Evolutionary conservation across 2,797 vertebrate genomes (phyloP), one percentile per base, ranked within the genome.

Genomic region (Notolabrus celidotus): DNA sequence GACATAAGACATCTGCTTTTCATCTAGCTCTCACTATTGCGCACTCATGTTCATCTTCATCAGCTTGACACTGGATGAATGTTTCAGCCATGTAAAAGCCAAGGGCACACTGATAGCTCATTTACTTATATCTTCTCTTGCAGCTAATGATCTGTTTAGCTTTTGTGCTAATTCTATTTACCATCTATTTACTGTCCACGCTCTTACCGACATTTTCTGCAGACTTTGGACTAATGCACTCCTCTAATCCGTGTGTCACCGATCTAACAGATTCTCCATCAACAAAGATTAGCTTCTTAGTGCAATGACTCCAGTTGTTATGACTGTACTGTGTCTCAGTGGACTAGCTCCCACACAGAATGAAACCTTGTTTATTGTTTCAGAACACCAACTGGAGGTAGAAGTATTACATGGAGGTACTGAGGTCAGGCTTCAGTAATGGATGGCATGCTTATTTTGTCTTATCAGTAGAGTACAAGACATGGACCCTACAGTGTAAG

Each of bases 101-200:
- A 66, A 71, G 60, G 74, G 79, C 68, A 68, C 69, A 9, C 50
- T 27, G 36, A 69, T 62, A 50, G 29, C 42, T 76, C 54, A 41
- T 75, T 80, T 83, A 77, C 79, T 91, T 89, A 84, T 84, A 88
- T 45, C 47, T 67, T 77, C 64, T 60, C 22, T 1, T 36, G 51
- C 41, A 58, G 50, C 69, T 54, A 72, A 75, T 20, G 27, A 62
- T 68, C 55, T 86, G 84, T 91, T 90, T 86, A 79, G 71, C 54
- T 56, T 85, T 47, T 10, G 38, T 49, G 67, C 63, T 87, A 87
- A 90, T 82, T 91, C 88, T 90, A 71, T 92, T 90, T 91, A 79
- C 54, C 31, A 11, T 73, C 45, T 78, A 70, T 83, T 77, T 67
- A 81, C 66, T 70, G 74, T 81, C 80, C 60, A 71, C 57, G 10